Evolutionary conservation across 2,888 invertebrate species (phyloP).

Genomic region (Lithophane leautieri): DNA sequence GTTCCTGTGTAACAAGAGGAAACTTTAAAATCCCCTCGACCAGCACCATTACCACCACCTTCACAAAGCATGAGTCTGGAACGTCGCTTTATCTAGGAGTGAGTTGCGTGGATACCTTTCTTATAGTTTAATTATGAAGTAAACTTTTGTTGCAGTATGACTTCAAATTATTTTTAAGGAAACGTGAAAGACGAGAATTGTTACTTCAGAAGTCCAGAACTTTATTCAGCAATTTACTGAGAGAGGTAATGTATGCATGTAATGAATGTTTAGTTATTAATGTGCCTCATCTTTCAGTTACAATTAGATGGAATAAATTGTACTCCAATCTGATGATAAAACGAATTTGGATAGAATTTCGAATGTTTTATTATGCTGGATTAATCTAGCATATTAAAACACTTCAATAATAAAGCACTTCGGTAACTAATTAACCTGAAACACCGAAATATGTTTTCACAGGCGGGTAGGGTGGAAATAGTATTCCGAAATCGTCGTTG

Average conservation of each 20-base stretch:
- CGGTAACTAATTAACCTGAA: neutral
- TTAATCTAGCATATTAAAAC: too few relatives aligned
- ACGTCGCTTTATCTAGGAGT: neutral
- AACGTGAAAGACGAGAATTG: slow-evolving; percentile 84
- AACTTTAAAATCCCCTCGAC: neutral
- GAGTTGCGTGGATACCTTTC: neutral
- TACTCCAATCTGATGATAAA: neutral
- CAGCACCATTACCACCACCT: neutral
- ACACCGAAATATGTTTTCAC: neutral
- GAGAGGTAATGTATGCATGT: slow-evolving; percentile 75
- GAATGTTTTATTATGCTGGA: neutral
- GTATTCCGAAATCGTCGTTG: neutral
- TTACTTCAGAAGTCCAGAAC: slow-evolving; percentile 85
- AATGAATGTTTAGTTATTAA: neutral
- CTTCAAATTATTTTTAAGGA: slow-evolving; percentile 84
- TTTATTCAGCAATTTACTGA: slow-evolving; percentile 86
- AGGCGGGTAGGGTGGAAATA: neutral
- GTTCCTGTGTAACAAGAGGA: too few relatives aligned
- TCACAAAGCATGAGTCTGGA: neutral
- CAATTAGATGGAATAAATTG: neutral
- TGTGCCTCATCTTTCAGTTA: neutral
- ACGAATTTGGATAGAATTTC: neutral
- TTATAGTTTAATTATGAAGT: neutral
- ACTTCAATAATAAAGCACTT: too few relatives aligned
- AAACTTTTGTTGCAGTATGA: slow-evolving; percentile 78